phyloP scores from a whole-genome alignment of 2,888 invertebrate genomes.

The Cheilosia impressa region DNA sequence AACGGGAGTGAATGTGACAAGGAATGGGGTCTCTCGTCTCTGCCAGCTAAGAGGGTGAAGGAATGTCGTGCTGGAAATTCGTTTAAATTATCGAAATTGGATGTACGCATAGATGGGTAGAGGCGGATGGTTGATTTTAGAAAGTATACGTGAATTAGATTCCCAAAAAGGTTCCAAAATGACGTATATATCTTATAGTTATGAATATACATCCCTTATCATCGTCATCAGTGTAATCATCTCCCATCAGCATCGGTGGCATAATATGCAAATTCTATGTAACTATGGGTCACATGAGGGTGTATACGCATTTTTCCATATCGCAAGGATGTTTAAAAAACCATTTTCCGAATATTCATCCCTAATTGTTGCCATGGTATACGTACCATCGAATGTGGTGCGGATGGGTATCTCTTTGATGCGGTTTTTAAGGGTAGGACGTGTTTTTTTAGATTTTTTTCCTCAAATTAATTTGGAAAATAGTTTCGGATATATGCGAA shows the following conservation, averaged over 20 bases:
- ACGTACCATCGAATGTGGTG: neutral
- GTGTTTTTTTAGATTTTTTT: conserved; percentile 2
- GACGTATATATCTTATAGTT: conserved; percentile 23
- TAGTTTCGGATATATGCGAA: conserved; percentile 18
- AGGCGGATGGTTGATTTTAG: neutral
- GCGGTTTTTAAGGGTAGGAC: conserved; percentile 18
- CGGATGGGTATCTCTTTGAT: conserved; percentile 53
- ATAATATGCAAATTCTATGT: conserved; percentile 26
- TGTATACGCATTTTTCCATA: conserved; percentile 45
- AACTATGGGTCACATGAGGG: conserved; percentile 8
- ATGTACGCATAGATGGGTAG: conserved; percentile 3
- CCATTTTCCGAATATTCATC: conserved; percentile 51
- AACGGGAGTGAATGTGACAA: conserved; percentile 11
- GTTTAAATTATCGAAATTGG: conserved; percentile 62
- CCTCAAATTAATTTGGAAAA: conserved; percentile 16
- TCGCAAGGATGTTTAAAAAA: conserved; percentile 18
- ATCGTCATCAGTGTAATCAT: conserved; percentile 38
- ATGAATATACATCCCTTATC: conserved; percentile 22
- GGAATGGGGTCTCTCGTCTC: neutral
- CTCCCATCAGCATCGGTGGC: conserved; percentile 32
- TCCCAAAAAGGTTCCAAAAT: conserved; percentile 24
- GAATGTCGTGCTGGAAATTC: conserved; percentile 48
- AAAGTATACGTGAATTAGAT: conserved; percentile 41
- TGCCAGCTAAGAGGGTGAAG: neutral
- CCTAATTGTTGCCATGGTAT: conserved; percentile 34